Base-by-base conservation (phyloP, 1,140 invertebrate species). In the Antheraea pernyi region DNA sequence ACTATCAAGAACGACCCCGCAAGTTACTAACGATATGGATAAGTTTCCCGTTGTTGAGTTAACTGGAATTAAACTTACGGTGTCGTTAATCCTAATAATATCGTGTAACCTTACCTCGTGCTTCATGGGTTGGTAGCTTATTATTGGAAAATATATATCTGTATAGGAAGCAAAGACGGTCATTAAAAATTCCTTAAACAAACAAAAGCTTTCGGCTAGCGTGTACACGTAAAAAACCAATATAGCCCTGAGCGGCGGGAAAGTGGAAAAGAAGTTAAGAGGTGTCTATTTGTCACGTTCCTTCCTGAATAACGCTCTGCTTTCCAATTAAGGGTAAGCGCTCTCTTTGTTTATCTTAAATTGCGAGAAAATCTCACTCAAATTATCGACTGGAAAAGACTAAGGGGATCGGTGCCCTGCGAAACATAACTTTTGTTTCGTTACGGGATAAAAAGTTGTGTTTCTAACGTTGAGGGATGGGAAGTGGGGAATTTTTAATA, bases 311-410 rank as follows among this genome's bases (percentile, higher is more conserved):
- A 86, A 90, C 86, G 86, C 81, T 89, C 89, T 89, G 89, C 89
- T 91, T 91, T 90, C 89, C 89, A 91, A 91, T 91, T 91, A 91
- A 91, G 89, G 86, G 89, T 91, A 89, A 91, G 87, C 89, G 87
- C 85, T 90, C 89, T 88, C 88, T 91, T 91, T 91, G 89, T 91
- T 91, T 91, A 91, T 91, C 89, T 91, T 91, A 91, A 91, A 91
- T 91, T 91, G 89, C 89, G 89, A 91, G 89, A 91, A 88, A 91
- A 91, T 91, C 88, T 91, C 88, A 91, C 89, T 91, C 89, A 89
- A 91, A 91, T 91, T 91, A 91, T 91, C 89, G 87, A 80, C 85
- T 82, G 79, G 83, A 83, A 71, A 88, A 84, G 82, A 91, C 82
- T 82, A 79, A 87, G 85, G 88, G 83, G 83, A 84, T 80, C 79